Base-by-base conservation (phyloP, 2,888 invertebrate genomes). In the Melinopterus prodromus region DNA sequence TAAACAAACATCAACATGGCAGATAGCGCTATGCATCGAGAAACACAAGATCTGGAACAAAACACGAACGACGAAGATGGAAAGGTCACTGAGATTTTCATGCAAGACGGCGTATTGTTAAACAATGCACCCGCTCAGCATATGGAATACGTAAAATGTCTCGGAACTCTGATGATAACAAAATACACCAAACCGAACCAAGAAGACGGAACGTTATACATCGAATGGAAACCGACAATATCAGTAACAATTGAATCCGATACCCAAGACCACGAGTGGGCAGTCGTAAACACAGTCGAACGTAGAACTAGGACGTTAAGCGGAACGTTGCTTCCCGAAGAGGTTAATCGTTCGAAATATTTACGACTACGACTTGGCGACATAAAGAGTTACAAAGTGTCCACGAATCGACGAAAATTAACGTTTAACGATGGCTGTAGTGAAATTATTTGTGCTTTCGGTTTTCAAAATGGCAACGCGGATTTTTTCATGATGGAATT, bases 381-480 rank as follows among this genome's bases (percentile, higher is more conserved):
- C 76, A 88, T 95, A 74, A 93, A 93, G 84, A 92, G 93, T 79
- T 94, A 95, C 84, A 91, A 92, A 81, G 90, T 93, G 0, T 90
- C 91, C 79, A 90, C 90, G 76, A 90, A 91, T 38, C 90, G 91
- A 0, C 92, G 92, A 78, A 90, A 91, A 53, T 88, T 94, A 76
- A 91, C 92, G 69, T 92, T 97, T 83, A 92, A 94, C 84, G 93
- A 94, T 83, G 93, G 93, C 82, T 93, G 94, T 88, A 92, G 94
- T 76, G 93, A 95, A 0, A 93, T 93, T 86, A 93, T 95, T 84
- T 94, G 95, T 82, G 94, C 95, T 6, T 96, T 98, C 87, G 95
- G 96, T 87, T 98, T 98, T 89, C 96, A 96, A 87, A 93, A 95
- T 84, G 96, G 96, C 0, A 97, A 97, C 84, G 96, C 96, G 0